Conservation (phyloP, 2,113 vertebrate genomes). For the Alouatta palliata region DNA sequence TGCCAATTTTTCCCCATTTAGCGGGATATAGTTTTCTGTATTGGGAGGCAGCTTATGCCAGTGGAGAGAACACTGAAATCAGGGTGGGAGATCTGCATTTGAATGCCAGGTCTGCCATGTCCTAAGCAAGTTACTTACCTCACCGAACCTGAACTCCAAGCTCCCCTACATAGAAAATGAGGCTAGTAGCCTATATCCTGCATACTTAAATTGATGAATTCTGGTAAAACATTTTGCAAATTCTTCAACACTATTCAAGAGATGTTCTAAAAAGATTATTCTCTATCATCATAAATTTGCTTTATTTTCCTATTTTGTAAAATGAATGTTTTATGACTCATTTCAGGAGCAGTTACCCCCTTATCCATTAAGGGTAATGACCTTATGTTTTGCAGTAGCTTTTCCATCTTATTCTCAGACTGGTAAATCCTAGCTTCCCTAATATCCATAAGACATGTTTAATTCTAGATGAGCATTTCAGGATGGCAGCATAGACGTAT, state of each 20-base stretch:
- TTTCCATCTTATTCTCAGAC: constrained; percentile 30
- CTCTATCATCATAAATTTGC: constrained; percentile 13
- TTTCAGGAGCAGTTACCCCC: constrained; percentile 41
- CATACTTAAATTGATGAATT: not conserved
- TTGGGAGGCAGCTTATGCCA: not conserved
- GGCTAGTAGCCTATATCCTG: not conserved
- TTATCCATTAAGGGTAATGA: constrained; percentile 19
- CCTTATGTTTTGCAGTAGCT: not conserved
- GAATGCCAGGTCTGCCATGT: not conserved
- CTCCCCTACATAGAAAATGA: not conserved
- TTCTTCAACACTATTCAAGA: not conserved
- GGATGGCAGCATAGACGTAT: not conserved
- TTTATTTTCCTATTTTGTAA: constrained; percentile 52
- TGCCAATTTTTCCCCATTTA: not conserved
- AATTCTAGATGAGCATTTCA: not conserved
- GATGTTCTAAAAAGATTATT: not conserved
- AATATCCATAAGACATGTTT: not conserved
- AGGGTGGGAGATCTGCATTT: not conserved
- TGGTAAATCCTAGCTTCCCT: not conserved
- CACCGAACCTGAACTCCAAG: not conserved
- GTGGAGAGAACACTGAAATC: not conserved
- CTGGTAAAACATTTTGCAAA: not conserved
- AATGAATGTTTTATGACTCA: constrained; percentile 46
- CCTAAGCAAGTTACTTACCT: not conserved
- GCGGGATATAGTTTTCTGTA: not conserved